phyloP scores from a whole-genome alignment of 2,797 vertebrate genomes.

The Parauchenoglanis punctatus region DNA sequence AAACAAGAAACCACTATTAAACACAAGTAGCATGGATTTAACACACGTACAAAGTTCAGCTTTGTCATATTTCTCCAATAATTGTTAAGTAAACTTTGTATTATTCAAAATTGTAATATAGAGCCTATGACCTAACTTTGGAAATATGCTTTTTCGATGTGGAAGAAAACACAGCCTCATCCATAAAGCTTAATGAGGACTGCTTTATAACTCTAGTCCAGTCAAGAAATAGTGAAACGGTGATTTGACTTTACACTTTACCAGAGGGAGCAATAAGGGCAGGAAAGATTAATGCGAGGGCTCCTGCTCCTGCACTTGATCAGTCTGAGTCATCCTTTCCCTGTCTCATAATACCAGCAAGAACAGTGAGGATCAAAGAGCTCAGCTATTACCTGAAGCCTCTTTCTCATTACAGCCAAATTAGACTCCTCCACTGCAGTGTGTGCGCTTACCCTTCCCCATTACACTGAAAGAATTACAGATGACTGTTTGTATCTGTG shows the following conservation, averaged over 20 bases:
- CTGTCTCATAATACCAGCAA: constrained; percentile 23
- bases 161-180: not conserved
- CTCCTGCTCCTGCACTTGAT: constrained; percentile 11
- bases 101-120: not conserved
- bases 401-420: constrained; percentile 63
- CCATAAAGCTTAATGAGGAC: not conserved
- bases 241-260: not conserved
- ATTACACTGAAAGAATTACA: constrained; percentile 59
- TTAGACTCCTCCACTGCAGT: constrained; percentile 59
- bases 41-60: not conserved
- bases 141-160: not conserved
- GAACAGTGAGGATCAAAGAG: constrained; percentile 18
- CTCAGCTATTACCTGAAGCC: constrained; percentile 44
- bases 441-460: constrained; percentile 39
- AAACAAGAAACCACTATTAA: not conserved
- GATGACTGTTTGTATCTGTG: constrained; percentile 56
- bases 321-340: constrained; percentile 7
- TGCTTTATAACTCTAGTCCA: not conserved
- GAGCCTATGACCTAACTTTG: not conserved
- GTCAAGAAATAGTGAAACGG: not conserved
- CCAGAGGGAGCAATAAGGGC: constrained; percentile 13
- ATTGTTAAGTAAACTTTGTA: not conserved
- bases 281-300: not conserved
- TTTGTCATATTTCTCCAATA: not conserved
- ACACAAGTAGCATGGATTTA: not conserved